phyloP scores from a whole-genome alignment of 2,113 vertebrate genomes.

The Galemys pyrenaicus region DNA sequence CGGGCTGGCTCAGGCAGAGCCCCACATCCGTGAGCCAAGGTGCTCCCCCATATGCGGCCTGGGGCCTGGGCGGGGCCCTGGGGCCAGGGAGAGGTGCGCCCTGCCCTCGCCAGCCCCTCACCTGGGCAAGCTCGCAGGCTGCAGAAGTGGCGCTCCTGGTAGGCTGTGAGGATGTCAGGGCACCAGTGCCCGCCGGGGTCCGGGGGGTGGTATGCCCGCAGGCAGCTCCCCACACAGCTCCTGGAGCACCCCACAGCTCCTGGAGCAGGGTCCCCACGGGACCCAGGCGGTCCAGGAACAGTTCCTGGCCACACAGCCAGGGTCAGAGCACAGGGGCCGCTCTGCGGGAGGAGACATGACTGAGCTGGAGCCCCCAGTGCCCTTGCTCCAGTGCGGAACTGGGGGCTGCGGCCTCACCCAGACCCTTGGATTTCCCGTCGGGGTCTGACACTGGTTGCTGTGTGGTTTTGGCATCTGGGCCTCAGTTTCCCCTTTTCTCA shows the following conservation, averaged over 20 bases:
- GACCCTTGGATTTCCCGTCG: background rate
- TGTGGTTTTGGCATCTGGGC: background rate
- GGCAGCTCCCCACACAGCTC: constrained; percentile 90
- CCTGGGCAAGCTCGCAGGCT: constrained; percentile 91
- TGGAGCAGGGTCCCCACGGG: constrained; percentile 82
- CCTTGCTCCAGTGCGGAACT: background rate
- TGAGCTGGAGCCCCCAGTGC: background rate
- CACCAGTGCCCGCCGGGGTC: constrained; percentile 89
- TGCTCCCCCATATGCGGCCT: no score
- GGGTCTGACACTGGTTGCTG: background rate
- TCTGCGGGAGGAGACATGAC: background rate
- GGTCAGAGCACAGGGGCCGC: constrained; percentile 77
- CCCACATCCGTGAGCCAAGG: no score
- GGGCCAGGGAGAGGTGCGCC: no score
- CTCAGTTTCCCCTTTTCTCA: background rate
- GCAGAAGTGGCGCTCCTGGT: constrained; percentile 89
- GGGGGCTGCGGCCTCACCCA: background rate
- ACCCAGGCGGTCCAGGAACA: constrained; percentile 92
- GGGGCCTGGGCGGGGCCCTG: background rate
- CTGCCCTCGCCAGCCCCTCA: constrained; percentile 63
- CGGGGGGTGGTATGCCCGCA: constrained; percentile 87
- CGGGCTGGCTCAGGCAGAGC: background rate
- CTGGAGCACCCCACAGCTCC: constrained; percentile 92
- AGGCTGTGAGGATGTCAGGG: constrained; percentile 87
- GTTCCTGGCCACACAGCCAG: constrained; percentile 84